These are phyloP conservation scores for Molossus alvarezi DNA, from an alignment of 2,797 vertebrate species.

Conservation along the genomic window DNA sequence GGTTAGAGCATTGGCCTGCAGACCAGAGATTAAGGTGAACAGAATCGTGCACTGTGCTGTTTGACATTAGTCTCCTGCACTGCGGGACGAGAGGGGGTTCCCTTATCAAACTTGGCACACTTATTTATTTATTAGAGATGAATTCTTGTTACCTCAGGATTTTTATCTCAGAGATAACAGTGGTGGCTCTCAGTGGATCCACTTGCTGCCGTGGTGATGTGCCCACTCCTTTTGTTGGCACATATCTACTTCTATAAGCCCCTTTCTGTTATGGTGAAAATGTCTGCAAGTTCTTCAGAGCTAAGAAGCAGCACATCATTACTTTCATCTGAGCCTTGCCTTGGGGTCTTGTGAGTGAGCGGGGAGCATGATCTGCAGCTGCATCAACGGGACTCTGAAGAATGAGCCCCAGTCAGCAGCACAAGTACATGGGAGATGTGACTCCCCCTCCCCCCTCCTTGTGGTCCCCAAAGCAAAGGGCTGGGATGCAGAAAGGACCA, in stretches of 20 bases:
- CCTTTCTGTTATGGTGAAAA: constrained; percentile 94
- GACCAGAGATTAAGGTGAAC: no score
- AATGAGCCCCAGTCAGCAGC: constrained; percentile 81
- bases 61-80: constrained; percentile 81
- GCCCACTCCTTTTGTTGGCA: constrained; percentile 92
- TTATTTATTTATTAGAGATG: constrained; percentile 91
- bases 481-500: constrained; percentile 78
- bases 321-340: constrained; percentile 92
- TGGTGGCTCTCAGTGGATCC: constrained; percentile 95
- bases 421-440: not conserved
- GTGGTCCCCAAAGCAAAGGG: constrained; percentile 74
- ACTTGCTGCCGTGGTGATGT: constrained; percentile 99
- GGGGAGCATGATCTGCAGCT: constrained; percentile 88
- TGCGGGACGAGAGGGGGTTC: constrained; percentile 86
- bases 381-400: constrained; percentile 90
- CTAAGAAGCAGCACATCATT: constrained; percentile 92
- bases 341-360: constrained; percentile 88
- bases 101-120: constrained; percentile 83
- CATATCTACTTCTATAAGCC: constrained; percentile 95
- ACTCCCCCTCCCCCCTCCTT: constrained; percentile 83
- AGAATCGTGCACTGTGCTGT: constrained; percentile 85
- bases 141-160: constrained; percentile 95
- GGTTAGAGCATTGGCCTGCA: no score
- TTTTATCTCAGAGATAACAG: constrained; percentile 97
- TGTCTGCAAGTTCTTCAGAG: constrained; percentile 93